Conservation (phyloP, 2,888 invertebrate genomes). For the Mamestra brassicae region DNA sequence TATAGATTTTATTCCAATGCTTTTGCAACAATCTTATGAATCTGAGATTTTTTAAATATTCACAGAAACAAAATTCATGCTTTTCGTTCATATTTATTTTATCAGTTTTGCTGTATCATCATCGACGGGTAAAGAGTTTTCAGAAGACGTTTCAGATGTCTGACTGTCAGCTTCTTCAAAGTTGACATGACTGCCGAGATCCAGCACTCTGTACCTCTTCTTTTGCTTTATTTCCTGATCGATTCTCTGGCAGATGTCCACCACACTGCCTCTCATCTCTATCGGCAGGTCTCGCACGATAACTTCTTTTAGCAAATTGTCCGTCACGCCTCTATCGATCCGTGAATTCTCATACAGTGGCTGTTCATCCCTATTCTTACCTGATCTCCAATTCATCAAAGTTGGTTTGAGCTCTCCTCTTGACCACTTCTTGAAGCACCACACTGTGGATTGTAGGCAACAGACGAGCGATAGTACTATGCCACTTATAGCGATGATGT, state of each 20-base stretch:
- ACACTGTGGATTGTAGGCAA: constrained; percentile 67
- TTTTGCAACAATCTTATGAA: constrained; percentile 14
- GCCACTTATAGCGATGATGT: constrained; percentile 70
- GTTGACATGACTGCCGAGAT: constrained; percentile 63
- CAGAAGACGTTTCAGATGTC: constrained; percentile 36
- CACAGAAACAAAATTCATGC: constrained; percentile 31
- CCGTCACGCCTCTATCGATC: constrained; percentile 71
- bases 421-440: constrained; percentile 68
- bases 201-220: constrained; percentile 73
- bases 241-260: constrained; percentile 78
- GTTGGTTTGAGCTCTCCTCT: constrained; percentile 65
- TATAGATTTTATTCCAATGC: neutral
- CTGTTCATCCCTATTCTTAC: constrained; percentile 43
- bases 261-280: constrained; percentile 76
- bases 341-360: constrained; percentile 30
- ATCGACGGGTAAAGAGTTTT: constrained; percentile 11
- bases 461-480: constrained; percentile 72
- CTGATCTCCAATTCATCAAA: constrained; percentile 55
- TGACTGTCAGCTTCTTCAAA: constrained; percentile 40
- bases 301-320: constrained; percentile 79
- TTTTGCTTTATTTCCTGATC: constrained; percentile 74
- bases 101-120: constrained; percentile 25
- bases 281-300: constrained; percentile 80
- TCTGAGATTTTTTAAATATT: constrained; percentile 27
- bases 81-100: constrained; percentile 9